Base-by-base conservation (phyloP, 1,140 invertebrate genomes). In the Copidosoma floridanum region DNA sequence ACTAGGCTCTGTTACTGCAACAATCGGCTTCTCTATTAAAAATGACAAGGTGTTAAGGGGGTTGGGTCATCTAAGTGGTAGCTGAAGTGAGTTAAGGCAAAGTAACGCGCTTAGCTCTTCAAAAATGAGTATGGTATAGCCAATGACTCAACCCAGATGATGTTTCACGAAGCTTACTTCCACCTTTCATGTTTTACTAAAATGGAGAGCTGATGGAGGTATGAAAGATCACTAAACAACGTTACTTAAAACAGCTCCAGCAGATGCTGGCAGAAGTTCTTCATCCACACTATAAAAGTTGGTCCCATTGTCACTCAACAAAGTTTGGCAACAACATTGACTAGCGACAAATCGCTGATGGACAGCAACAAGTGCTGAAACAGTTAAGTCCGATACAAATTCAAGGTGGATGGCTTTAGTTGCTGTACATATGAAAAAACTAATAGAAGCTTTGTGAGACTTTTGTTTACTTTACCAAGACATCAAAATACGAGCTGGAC, bases 161-260 rank as follows among this genome's bases (percentile, higher is more conserved):
- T 44, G 23, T 18, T 56, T 56, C 2, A 46, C 24, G 8, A 16
- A 71, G 86, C 86, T 72, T 3, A 56, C 41, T 2, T 41, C 40
- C 12, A 41, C 40, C 20, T 56, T 41, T 27, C 41, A 56, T 3
- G 44, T 18, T 16, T 27, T 41, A 2, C 53, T 41, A 14, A 16
- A 46, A 16, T 56, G n/a, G n/a, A n/a, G n/a, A n/a, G n/a, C n/a
- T n/a, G n/a, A n/a, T n/a, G n/a, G n/a, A n/a, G n/a, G n/a, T 27
- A 4, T 23, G 11, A 5, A 27, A 18, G 2, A 16, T 20, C 32
- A 37, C 14, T 37, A 7, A 10, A 37, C 32, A 37, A 7, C 32
- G 8, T 8, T 14, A 14, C 14, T 37, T 7, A 14, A 7, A 37
- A 37, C 8, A 37, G 32, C 14, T 37, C 14, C 8, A 10, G 32